A percentile compares a stretch with the other conserved stretches of the same genome.
phyloP scores from a whole-genome alignment of 2,797 vertebrate genomes.

The Petrocephalus schoutedeni region DNA sequence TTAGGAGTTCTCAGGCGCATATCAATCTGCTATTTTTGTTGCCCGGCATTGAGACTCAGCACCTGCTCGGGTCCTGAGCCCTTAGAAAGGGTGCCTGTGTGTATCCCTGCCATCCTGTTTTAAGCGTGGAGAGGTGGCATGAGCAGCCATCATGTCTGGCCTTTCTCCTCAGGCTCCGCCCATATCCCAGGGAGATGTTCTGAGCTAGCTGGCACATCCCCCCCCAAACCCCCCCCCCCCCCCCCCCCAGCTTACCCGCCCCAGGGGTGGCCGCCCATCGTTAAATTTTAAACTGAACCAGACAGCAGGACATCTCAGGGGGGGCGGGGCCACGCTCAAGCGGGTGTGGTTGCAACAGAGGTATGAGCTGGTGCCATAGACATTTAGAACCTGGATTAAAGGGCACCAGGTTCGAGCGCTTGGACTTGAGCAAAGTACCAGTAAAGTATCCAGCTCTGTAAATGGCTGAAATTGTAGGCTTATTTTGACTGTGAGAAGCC shows the following conservation, averaged over 20 bases:
- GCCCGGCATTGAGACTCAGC: not conserved
- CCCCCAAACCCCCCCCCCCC: no score
- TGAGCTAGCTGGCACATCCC: not conserved
- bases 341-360: not conserved
- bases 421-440: not conserved
- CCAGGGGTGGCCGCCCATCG: not conserved
- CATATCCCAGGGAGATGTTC: not conserved
- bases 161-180: not conserved
- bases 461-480: not conserved
- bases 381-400: not conserved
- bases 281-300: constrained; percentile 5
- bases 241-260: not conserved
- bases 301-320: not conserved
- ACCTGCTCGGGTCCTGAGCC: not conserved
- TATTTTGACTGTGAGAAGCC: not conserved
- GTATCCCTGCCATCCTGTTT: not conserved
- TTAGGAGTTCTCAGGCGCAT: not conserved
- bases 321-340: not conserved
- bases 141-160: not conserved
- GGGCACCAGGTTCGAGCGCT: not conserved
- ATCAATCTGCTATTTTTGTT: not conserved
- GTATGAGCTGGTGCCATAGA: not conserved
- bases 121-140: not conserved
- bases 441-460: not conserved
- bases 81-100: not conserved